Base-by-base conservation (phyloP, 2,888 invertebrate genomes). In the Amblyjoppa proteus region DNA sequence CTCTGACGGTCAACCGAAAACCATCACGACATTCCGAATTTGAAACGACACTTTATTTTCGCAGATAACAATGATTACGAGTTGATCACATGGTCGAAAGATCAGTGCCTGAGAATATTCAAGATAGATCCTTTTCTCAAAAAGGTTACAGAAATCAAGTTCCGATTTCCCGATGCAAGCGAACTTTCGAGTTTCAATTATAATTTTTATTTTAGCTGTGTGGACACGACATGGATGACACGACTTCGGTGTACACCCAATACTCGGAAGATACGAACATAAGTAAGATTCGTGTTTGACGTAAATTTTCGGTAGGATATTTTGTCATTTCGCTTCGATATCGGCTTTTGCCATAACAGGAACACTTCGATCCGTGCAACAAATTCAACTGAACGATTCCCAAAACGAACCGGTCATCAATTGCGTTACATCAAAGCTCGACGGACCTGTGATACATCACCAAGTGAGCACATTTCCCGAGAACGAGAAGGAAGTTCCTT, bases 81-180 rank as follows among this genome's bases (percentile, higher is more conserved):
- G 93, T 95, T 99, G 68, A 97, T 99, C 0, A 99, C 99, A 1
- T 99, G 99, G 99, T 98, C 98, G 0, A 96, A 98, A 92, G 99
- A 99, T 95, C 98, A 99, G 92, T 98, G 97, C 16, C 95, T 99
- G 56, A 95, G 99, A 76, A 96, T 99, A 31, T 99, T 99, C 98
- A 96, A 97, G 91, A 97, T 99, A 91, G 98, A 98, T 92, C 96
- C 97, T 58, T 96, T 97, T 84, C 95, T 99, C 87, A 96, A 98
- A 89, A 98, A 98, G 94, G 95, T 95, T 90, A 86, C 74, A 3
- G 28, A 76, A 51, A 9, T 31, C 20, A 31, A 69, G 38, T 81
- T 31, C 31, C 64, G 31, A 61, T 11, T 80, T 34, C 58, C 81
- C 56, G 13, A 38, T 69, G 45, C 51, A 20, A 4, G 76, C 53